A percentile compares a stretch with the other conserved stretches of the same genome.
phyloP scores from a whole-genome alignment of 2,113 vertebrate genomes.

The Clarias batrachus region DNA sequence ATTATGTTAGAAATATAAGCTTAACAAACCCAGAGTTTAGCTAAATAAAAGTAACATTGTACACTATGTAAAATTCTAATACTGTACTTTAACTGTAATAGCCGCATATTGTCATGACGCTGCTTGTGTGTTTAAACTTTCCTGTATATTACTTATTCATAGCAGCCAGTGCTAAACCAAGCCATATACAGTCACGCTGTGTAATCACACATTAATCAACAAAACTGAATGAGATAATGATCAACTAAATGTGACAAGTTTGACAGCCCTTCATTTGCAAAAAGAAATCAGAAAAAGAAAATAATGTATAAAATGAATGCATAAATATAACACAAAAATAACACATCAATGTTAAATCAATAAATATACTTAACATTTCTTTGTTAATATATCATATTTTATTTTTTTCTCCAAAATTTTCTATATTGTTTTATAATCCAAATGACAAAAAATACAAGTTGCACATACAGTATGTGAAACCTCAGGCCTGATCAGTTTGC shows the following conservation, averaged over 20 bases:
- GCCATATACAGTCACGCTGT: neutral
- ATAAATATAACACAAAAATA: neutral
- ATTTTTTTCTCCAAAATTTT: neutral
- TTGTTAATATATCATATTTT: neutral
- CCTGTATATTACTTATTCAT: neutral
- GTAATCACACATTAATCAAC: neutral
- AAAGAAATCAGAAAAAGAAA: neutral
- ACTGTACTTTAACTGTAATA: neutral
- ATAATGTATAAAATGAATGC: neutral
- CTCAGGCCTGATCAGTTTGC: neutral
- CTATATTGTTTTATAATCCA: neutral
- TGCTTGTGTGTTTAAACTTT: neutral
- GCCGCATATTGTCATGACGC: neutral
- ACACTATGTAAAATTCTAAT: neutral
- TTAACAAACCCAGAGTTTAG: neutral
- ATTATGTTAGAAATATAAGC: neutral
- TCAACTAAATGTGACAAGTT: neutral
- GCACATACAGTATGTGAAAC: neutral
- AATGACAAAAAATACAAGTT: neutral
- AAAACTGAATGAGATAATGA: neutral
- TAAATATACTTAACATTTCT: neutral
- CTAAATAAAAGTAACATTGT: neutral
- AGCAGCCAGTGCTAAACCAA: neutral
- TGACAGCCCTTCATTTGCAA: neutral
- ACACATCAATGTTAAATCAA: neutral